phyloP scores from a whole-genome alignment of 2,797 vertebrate genomes.

The Semotilus atromaculatus region DNA sequence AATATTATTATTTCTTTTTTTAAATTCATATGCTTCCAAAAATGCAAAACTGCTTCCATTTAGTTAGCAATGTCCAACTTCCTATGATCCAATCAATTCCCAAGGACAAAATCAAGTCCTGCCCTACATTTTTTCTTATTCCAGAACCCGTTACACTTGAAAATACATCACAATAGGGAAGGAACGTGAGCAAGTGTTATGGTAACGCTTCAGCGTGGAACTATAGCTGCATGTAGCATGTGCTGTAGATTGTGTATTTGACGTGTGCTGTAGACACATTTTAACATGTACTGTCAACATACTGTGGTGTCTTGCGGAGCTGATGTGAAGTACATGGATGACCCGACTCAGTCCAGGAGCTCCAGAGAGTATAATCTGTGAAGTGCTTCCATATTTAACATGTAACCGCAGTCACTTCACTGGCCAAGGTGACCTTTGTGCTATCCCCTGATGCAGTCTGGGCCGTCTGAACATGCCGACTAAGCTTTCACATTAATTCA shows the following conservation, averaged over 20 bases:
- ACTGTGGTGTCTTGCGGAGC: neutral
- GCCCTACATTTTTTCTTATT: too few relatives aligned
- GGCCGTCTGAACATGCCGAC: constrained; percentile 1
- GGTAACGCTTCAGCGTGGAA: neutral
- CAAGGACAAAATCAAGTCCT: too few relatives aligned
- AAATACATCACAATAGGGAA: too few relatives aligned
- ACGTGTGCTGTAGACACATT: neutral
- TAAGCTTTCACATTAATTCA: constrained; percentile 12
- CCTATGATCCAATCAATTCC: too few relatives aligned
- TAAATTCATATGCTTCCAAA: too few relatives aligned
- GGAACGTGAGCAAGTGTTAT: neutral
- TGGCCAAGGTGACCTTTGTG: constrained; percentile 30
- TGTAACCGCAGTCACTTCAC: constrained; percentile 17
- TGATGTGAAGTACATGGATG: neutral
- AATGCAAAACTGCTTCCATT: too few relatives aligned
- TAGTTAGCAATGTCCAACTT: too few relatives aligned
- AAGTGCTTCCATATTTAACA: constrained; percentile 38
- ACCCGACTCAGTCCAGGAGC: neutral
- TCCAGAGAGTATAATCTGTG: neutral
- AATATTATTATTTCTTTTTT: too few relatives aligned
- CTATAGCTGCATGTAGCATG: neutral
- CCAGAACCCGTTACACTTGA: too few relatives aligned
- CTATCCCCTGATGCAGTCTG: constrained; percentile 12
- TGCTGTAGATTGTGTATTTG: neutral
- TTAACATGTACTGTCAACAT: constrained; percentile 1